Evolutionary conservation across 37 sponge, comb jelly and placozoan genomes (phyloP).

Genomic region (Corticium candelabrum): DNA sequence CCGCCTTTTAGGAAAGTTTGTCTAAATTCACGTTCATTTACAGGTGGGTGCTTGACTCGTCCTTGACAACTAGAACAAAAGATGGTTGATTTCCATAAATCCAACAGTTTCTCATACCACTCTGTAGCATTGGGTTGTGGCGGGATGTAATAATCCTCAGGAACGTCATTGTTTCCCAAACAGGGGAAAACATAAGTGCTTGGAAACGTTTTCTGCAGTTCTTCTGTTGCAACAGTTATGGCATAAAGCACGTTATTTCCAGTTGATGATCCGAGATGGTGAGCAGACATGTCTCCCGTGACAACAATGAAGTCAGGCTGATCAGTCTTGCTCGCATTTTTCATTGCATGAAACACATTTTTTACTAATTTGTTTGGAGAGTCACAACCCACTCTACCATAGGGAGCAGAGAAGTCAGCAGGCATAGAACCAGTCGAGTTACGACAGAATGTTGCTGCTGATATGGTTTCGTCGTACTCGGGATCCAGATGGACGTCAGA

Average conservation of each 20-base stretch:
- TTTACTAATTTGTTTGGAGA: not conserved
- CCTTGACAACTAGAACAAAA: not conserved
- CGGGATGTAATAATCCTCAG: not conserved
- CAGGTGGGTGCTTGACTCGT: not conserved
- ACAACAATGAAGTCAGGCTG: not conserved
- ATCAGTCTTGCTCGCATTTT: not conserved
- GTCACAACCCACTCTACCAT: not conserved
- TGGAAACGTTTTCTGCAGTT: not conserved
- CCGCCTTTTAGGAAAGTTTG: not conserved
- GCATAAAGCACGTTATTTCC: not conserved
- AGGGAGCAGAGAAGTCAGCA: not conserved
- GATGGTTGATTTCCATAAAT: not conserved
- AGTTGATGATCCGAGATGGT: not conserved
- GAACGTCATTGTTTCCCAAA: not conserved
- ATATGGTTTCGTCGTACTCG: slow-evolving; percentile 35
- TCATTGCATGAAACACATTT: not conserved
- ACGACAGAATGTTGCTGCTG: not conserved
- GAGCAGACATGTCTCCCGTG: not conserved
- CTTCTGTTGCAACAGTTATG: not conserved
- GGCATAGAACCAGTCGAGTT: not conserved
- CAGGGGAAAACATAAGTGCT: not conserved
- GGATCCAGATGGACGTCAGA: slow-evolving; percentile 82
- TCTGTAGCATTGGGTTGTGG: not conserved
- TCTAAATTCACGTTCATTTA: not conserved
- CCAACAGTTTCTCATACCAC: not conserved